Conservation (phyloP, 2,113 vertebrate species). For the Erinaceus europaeus region DNA sequence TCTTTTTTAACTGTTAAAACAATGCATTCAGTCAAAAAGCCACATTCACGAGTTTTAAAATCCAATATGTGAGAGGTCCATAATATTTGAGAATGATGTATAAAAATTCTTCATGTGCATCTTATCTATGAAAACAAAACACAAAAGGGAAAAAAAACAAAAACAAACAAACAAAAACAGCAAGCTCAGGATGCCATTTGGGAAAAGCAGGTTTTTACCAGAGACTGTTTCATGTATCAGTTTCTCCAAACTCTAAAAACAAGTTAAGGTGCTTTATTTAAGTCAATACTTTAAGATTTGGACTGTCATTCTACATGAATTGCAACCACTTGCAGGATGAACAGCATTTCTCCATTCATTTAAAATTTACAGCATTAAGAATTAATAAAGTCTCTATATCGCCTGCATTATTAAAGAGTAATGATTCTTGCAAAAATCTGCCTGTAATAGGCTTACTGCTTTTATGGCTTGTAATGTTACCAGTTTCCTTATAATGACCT, state of each 20-base stretch:
- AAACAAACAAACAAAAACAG: too few relatives aligned
- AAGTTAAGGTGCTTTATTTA: slow-evolving; percentile 39
- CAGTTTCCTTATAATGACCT: slow-evolving; percentile 33
- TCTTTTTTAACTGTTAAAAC: slow-evolving; percentile 27
- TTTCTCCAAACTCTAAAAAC: slow-evolving; percentile 30
- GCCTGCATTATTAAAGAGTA: slow-evolving; percentile 65
- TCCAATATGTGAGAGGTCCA: neutral
- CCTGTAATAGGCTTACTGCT: slow-evolving; percentile 60
- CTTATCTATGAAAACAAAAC: slow-evolving; percentile 36
- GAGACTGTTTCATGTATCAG: slow-evolving; percentile 27
- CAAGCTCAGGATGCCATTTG: slow-evolving; percentile 1
- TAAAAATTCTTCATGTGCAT: slow-evolving; percentile 27
- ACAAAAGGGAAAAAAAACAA: slow-evolving; percentile 53
- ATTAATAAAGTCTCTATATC: slow-evolving; percentile 66
- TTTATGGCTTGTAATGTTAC: slow-evolving; percentile 71
- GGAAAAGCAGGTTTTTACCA: slow-evolving; percentile 41
- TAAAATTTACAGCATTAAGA: slow-evolving; percentile 68
- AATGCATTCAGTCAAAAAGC: neutral
- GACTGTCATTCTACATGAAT: slow-evolving; percentile 4
- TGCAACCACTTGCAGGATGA: slow-evolving; percentile 36
- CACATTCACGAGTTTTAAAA: neutral
- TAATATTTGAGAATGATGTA: neutral
- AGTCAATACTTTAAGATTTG: slow-evolving; percentile 22
- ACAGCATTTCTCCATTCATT: slow-evolving; percentile 55
- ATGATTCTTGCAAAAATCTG: slow-evolving; percentile 61